These are phyloP conservation scores for Piaya cayana DNA, from an alignment of 2,113 vertebrate species.

Conservation along the genomic window DNA sequence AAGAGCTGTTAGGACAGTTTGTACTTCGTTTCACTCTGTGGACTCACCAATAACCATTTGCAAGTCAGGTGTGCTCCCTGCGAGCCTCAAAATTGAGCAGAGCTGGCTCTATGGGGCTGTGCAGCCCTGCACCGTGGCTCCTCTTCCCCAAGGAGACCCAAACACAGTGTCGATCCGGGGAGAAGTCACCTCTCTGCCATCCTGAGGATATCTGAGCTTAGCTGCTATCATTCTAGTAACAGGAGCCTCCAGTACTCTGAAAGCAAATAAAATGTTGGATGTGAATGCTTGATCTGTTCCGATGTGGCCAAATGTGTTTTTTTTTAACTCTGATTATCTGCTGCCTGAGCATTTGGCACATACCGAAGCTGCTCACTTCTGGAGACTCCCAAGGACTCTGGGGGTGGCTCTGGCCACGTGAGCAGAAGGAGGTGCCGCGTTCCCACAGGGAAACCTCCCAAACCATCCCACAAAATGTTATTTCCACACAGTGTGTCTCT, in stretches of 20 bases:
- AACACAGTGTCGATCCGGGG: neutral
- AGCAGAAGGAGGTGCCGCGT: neutral
- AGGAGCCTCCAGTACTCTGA: neutral
- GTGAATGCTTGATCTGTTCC: neutral
- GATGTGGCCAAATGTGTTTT: fast-evolving
- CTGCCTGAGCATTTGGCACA: neutral
- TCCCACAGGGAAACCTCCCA: neutral
- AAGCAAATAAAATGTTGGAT: neutral
- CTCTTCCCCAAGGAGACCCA: neutral
- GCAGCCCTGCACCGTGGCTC: fast-evolving
- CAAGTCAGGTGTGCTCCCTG: neutral
- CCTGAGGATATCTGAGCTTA: neutral
- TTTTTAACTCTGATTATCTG: neutral
- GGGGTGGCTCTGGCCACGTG: fast-evolving
- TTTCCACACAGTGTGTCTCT: fast-evolving
- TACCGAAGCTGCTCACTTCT: neutral
- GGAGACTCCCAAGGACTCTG: neutral
- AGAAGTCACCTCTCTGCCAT: neutral
- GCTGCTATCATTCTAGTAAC: neutral
- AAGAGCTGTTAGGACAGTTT: neutral
- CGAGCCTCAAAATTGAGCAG: neutral
- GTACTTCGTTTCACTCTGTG: neutral
- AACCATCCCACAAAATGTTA: neutral
- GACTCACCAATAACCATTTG: fast-evolving
- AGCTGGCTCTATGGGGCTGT: neutral